A percentile compares a stretch with the other conserved stretches of the same genome.
Evolutionary conservation across 2,888 invertebrate genomes (phyloP).

Genomic region (Pycnomerus fuliginosus): DNA sequence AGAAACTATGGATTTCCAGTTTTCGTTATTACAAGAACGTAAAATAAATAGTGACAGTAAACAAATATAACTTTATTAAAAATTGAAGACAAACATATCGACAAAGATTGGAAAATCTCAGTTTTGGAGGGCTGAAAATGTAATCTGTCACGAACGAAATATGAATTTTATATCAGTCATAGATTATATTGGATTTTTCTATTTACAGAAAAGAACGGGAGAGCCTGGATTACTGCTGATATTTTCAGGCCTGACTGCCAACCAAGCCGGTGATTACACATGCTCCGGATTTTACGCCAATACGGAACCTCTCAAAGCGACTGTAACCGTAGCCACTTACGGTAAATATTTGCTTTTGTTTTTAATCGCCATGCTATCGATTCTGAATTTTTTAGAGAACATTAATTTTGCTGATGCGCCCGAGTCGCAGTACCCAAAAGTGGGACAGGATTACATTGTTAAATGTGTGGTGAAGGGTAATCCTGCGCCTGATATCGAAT

Average conservation of each 20-base stretch:
- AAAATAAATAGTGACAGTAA: too few relatives aligned
- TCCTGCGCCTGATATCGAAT: slow-evolving; percentile 82
- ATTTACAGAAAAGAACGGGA: slow-evolving; percentile 27
- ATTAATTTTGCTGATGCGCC: slow-evolving; percentile 85
- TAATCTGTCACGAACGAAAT: too few relatives aligned
- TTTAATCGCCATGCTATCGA: too few relatives aligned
- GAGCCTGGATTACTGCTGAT: slow-evolving; percentile 69
- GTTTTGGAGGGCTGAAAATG: too few relatives aligned
- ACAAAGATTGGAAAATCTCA: too few relatives aligned
- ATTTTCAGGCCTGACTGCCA: slow-evolving; percentile 70
- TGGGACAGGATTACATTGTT: slow-evolving; percentile 73
- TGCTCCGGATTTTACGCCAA: slow-evolving; percentile 80
- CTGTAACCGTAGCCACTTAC: slow-evolving; percentile 72
- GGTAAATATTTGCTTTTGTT: slow-evolving; percentile 54
- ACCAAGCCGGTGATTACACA: slow-evolving; percentile 79
- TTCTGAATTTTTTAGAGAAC: slow-evolving; percentile 72
- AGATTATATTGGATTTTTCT: too few relatives aligned
- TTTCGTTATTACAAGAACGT: too few relatives aligned
- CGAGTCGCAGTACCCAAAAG: slow-evolving; percentile 75
- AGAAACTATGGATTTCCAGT: too few relatives aligned
- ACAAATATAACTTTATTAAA: too few relatives aligned
- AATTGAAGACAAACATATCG: too few relatives aligned
- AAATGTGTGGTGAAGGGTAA: slow-evolving; percentile 83
- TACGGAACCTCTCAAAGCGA: slow-evolving; percentile 64
- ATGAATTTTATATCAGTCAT: too few relatives aligned